phyloP scores from a whole-genome alignment of 2,113 vertebrate species.

The Nerophis lumbriciformis region DNA sequence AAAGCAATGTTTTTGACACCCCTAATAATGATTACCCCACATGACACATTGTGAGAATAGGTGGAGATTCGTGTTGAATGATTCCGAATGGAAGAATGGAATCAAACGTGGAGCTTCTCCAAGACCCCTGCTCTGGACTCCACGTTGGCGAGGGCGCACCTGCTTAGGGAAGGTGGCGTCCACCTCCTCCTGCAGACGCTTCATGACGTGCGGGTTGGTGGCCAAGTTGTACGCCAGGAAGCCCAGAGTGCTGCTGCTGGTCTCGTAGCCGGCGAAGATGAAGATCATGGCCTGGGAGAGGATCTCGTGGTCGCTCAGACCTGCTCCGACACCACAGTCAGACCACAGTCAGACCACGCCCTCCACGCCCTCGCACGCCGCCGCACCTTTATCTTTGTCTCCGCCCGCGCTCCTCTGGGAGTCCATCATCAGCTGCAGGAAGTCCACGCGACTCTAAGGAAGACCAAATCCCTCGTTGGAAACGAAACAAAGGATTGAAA shows the following conservation, averaged over 20 bases:
- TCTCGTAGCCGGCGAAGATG: slow-evolving; percentile 80
- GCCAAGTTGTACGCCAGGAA: slow-evolving; percentile 75
- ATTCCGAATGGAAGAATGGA: too few species aligned
- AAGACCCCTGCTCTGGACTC: too few species aligned
- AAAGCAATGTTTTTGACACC: too few species aligned
- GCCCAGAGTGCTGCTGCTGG: slow-evolving; percentile 71
- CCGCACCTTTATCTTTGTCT: slow-evolving; percentile 52
- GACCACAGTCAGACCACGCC: too few species aligned
- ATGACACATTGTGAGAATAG: too few species aligned
- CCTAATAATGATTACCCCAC: too few species aligned
- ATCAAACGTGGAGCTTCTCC: too few species aligned
- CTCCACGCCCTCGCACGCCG: too few species aligned
- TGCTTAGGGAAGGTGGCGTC: slow-evolving; percentile 73
- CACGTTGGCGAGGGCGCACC: slow-evolving; percentile 39
- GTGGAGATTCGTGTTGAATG: too few species aligned
- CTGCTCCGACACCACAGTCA: slow-evolving; percentile 36
- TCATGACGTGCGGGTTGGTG: slow-evolving; percentile 69
- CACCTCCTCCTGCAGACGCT: slow-evolving; percentile 72
- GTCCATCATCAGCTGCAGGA: slow-evolving; percentile 80
- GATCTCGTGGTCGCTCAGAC: slow-evolving; percentile 78
- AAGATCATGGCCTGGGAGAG: slow-evolving; percentile 77
- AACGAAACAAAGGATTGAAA: neutral
- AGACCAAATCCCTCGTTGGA: slow-evolving; percentile 1
- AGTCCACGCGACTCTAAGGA: slow-evolving; percentile 71
- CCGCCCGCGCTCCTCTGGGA: slow-evolving; percentile 50